phyloP scores from a whole-genome alignment of 1,140 invertebrate species.

The Pseudobourletiella spinata region DNA sequence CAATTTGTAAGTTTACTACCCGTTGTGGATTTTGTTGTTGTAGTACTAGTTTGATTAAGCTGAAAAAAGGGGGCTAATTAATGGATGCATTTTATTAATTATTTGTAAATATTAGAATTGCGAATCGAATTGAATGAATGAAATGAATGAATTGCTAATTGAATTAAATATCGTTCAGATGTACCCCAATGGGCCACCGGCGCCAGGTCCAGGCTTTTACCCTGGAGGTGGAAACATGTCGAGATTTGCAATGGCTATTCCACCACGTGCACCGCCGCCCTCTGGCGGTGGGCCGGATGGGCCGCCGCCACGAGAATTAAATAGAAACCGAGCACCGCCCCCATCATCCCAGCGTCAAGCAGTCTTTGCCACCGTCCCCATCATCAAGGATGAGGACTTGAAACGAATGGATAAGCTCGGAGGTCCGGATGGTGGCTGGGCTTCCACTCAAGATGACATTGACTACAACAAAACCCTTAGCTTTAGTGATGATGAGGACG shows the following conservation, averaged over 20 bases:
- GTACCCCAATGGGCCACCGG: constrained; percentile 27
- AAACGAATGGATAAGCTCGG: constrained; percentile 84
- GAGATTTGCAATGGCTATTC: constrained; percentile 33
- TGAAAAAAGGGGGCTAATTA: not conserved
- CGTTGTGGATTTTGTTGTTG: not conserved
- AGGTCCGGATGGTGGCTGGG: constrained; percentile 73
- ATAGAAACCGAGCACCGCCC: not conserved
- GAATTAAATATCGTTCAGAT: constrained; percentile 14
- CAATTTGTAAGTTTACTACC: constrained; percentile 19
- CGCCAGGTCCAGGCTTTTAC: constrained; percentile 18
- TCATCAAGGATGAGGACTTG: constrained; percentile 85
- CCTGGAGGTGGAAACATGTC: constrained; percentile 16
- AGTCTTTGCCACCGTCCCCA: constrained; percentile 48
- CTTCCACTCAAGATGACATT: constrained; percentile 76
- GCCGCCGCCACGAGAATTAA: constrained; percentile 1
- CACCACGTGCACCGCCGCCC: constrained; percentile 25
- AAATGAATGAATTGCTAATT: too few species aligned
- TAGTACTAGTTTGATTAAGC: not conserved
- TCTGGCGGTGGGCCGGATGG: constrained; percentile 12
- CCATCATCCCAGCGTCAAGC: not conserved
- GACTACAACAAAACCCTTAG: constrained; percentile 91
- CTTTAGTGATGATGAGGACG: constrained; percentile 71
- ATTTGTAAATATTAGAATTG: too few species aligned
- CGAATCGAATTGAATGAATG: too few species aligned
- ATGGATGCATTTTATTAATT: too few species aligned